phyloP scores from a whole-genome alignment of 2,888 invertebrate species.

The Clusia tigrina region DNA sequence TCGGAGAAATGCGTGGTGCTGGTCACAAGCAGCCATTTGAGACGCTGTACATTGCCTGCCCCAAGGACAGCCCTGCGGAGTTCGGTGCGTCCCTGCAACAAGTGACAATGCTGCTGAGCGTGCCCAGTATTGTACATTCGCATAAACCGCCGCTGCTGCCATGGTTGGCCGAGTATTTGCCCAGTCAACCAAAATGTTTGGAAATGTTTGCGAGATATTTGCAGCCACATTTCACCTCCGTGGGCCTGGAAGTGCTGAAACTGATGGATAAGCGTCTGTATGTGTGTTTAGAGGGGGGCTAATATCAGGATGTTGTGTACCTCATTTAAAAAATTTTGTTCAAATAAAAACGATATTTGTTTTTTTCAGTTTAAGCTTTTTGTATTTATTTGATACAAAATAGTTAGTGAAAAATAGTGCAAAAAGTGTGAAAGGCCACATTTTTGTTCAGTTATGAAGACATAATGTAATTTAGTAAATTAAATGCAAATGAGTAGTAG shows the following conservation, averaged over 20 bases:
- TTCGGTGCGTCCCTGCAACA: constrained; percentile 56
- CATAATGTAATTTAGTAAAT: too few species aligned
- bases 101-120: constrained; percentile 75
- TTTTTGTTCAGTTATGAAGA: too few species aligned
- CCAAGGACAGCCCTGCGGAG: constrained; percentile 34
- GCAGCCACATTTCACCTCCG: constrained; percentile 82
- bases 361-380: too few species aligned
- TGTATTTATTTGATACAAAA: too few species aligned
- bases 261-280: constrained; percentile 72
- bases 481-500: too few species aligned
- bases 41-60: constrained; percentile 73
- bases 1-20: constrained; percentile 66
- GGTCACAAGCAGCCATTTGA: constrained; percentile 90
- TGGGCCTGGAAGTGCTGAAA: constrained; percentile 86
- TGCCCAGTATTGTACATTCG: constrained; percentile 93
- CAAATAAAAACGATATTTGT: too few species aligned
- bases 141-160: constrained; percentile 90
- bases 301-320: too few species aligned
- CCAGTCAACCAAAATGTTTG: constrained; percentile 68
- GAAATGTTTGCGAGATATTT: constrained; percentile 94
- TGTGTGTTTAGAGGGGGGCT: too few species aligned
- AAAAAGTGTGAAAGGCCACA: too few species aligned
- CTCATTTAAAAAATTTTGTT: too few species aligned
- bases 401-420: too few species aligned
- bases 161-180: constrained; percentile 64